Evolutionary conservation across 92 coral and sea anemone species (phyloP), one percentile per base, ranked within the genome.

Genomic region (Epizoanthus illoricatus): DNA sequence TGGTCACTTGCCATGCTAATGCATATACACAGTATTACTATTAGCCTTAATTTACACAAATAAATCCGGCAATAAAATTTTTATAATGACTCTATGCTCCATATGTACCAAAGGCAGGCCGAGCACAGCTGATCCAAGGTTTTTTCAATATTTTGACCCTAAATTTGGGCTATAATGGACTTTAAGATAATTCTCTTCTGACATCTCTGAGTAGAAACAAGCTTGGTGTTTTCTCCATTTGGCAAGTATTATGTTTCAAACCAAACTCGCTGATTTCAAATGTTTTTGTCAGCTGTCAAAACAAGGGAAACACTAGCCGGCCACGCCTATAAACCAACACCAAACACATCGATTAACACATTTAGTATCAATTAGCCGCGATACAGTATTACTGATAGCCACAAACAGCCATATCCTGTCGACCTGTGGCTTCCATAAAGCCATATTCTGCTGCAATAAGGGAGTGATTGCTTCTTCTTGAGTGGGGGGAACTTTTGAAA

Each of bases 191-290:
- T 81, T 91, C 89, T 91, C 69, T 72, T 58, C 61, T 93, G 97
- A 93, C 97, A 86, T 83, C 15, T 86, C 83, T 92, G 91, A 93
- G 97, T 93, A 87, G 83, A 80, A 85, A 81, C 60, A 72, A 70
- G 79, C 85, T 84, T 73, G 65, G 76, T 64, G 88, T 87, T 68
- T 78, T 21, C 61, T 42, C 80, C 83, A 85, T 85, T 84, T 75
- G 79, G 52, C 80, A 85, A 81, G 92, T 85, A 89, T 89, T 85
- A 71, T 65, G 62, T 89, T 89, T 89, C 89, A 89, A 85, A 68
- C 75, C 78, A 86, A 74, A 89, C 89, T 63, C 65, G 58, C 70
- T 78, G 70, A 78, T 78, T 78, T 78, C 43, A 62, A 78, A 78
- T 78, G 70, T n/a, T 78, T 49, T 63, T 78, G 82, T 78, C 82